Percentiles rank a stretch among this genome's conserved stretches.
These are phyloP conservation scores for Lepidonotus clava DNA, from an alignment of 2,888 invertebrate genomes.

Conservation along the genomic window DNA sequence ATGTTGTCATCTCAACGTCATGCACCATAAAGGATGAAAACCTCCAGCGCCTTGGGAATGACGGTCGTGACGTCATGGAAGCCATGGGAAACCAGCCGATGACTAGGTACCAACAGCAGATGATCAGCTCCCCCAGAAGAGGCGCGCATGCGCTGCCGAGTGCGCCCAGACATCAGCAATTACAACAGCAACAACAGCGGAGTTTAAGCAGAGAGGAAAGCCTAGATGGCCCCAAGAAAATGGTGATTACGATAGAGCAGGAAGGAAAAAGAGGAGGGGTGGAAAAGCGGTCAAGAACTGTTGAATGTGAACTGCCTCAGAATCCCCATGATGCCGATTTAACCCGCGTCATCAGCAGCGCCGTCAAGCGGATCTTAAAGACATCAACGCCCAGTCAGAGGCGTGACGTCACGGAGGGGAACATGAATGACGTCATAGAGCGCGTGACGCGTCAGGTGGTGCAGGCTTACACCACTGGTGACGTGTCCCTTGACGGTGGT, in stretches of 20 bases:
- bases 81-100: neutral
- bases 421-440: slow-evolving; percentile 43
- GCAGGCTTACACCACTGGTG: slow-evolving; percentile 1
- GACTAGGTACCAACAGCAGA: slow-evolving; percentile 27
- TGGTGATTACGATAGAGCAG: slow-evolving; percentile 41
- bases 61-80: slow-evolving; percentile 18
- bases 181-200: slow-evolving; percentile 25
- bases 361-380: slow-evolving; percentile 42
- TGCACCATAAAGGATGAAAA: slow-evolving; percentile 48
- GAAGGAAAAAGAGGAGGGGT: slow-evolving; percentile 4
- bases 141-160: neutral
- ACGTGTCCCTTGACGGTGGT: neutral
- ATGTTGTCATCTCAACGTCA: slow-evolving; percentile 57
- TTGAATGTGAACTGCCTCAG: slow-evolving; percentile 33
- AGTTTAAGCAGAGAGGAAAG: slow-evolving; percentile 20
- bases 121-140: neutral
- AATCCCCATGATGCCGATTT: neutral
- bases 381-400: neutral
- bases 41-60: neutral
- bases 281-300: slow-evolving; percentile 18
- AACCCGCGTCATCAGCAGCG: slow-evolving; percentile 17
- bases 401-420: neutral
- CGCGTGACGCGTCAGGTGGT: slow-evolving; percentile 49
- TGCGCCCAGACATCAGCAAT: neutral
- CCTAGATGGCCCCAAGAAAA: slow-evolving; percentile 40